These are phyloP conservation scores for Formicarius rufipectus DNA, from an alignment of 2,113 vertebrate genomes.

Conservation along the genomic window DNA sequence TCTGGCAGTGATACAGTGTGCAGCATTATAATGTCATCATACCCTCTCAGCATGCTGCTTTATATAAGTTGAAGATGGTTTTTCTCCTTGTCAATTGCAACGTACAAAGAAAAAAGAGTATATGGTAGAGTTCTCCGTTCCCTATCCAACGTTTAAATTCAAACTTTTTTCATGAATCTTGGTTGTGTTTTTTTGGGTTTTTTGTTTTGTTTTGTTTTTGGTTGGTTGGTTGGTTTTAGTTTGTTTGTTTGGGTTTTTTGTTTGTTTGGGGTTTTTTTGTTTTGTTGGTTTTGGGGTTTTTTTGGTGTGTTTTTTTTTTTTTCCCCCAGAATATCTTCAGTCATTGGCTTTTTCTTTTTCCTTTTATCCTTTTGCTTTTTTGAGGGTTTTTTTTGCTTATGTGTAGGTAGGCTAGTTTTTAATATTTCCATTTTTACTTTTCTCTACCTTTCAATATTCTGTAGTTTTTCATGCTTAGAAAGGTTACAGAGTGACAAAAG, in stretches of 20 bases:
- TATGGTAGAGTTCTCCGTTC: neutral
- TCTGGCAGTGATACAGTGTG: neutral
- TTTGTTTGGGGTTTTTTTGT: neutral
- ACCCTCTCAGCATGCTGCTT: conserved; percentile 6
- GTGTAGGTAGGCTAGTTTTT: neutral
- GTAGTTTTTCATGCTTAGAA: neutral
- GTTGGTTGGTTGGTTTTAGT: too few species aligned
- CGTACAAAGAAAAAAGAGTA: neutral
- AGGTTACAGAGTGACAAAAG: neutral
- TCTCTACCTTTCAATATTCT: neutral
- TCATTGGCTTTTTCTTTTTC: neutral
- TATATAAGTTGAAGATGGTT: neutral
- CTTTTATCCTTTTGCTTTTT: neutral
- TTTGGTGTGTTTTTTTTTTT: neutral
- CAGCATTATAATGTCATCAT: neutral
- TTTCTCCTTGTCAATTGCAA: neutral
- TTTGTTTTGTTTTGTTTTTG: neutral
- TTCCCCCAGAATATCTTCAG: neutral
- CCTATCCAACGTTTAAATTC: neutral
- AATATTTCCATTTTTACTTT: neutral
- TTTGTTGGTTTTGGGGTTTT: too few species aligned
- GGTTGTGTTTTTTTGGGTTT: neutral
- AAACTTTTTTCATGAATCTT: neutral
- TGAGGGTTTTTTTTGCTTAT: neutral
- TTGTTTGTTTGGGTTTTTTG: neutral